Percentiles rank a stretch among this genome's conserved stretches.
Evolutionary conservation across 2,888 invertebrate genomes (phyloP).

Genomic region (Stomorhina lunata): DNA sequence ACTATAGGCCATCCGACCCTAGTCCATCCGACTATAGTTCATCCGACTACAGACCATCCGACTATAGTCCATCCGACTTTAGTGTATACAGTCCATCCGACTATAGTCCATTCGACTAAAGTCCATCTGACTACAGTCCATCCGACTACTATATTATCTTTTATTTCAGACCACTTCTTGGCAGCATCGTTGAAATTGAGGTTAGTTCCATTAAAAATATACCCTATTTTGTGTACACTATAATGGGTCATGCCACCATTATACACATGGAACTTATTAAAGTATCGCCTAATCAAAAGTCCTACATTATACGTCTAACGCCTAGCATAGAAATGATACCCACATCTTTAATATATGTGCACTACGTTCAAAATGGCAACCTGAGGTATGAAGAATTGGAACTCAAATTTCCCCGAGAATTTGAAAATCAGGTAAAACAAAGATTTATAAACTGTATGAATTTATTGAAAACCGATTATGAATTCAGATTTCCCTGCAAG

Average conservation of each 20-base stretch:
- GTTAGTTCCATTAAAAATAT: background rate
- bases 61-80: too few relatives aligned
- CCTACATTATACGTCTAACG: conserved; percentile 84
- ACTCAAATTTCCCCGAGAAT: conserved; percentile 87
- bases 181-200: background rate
- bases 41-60: too few relatives aligned
- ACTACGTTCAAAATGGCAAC: conserved; percentile 87
- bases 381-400: conserved; percentile 91
- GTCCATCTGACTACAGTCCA: too few relatives aligned
- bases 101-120: too few relatives aligned
- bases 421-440: conserved; percentile 91
- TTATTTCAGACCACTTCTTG: background rate
- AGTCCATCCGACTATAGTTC: too few relatives aligned
- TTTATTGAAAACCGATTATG: too few relatives aligned
- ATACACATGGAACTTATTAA: conserved; percentile 86
- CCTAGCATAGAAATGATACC: conserved; percentile 91
- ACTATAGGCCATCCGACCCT: too few relatives aligned
- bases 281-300: conserved; percentile 80
- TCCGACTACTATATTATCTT: too few relatives aligned
- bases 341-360: conserved; percentile 88
- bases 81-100: too few relatives aligned
- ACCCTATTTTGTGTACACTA: conserved; percentile 87
- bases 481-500: conserved; percentile 84
- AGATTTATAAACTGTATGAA: too few relatives aligned
- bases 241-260: conserved; percentile 92